Evolutionary conservation across 2,797 vertebrate genomes (phyloP), one percentile per base, ranked within the genome.

Genomic region (Pelodytes ibericus): DNA sequence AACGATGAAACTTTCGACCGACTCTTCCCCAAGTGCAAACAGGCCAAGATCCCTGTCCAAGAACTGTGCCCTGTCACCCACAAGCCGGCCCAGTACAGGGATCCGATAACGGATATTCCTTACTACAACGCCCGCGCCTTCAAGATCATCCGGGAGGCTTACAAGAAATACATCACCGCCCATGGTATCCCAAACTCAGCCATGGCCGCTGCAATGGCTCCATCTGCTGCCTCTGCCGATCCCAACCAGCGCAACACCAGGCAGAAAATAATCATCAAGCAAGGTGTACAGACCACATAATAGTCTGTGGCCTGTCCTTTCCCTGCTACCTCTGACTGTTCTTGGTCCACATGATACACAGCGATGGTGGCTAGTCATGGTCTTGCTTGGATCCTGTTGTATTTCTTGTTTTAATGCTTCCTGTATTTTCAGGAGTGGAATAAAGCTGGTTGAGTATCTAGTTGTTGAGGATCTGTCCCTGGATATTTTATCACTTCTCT

Each of bases 41-140:
- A 87, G 0, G 91, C 89, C 0, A 90, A 88, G 72, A 78, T 93
- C 4, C 95, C 96, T 0, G 66, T 93, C 62, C 94, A 95, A 76
- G 96, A 99, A 84, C 83, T 98, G 72, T 99, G 97, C 83, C 97
- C 97, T 0, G 97, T 98, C 64, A 98, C 96, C 44, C 96, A 99
- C 83, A 94, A 94, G 31, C 91, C 95, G 0, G 96, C 96, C 0
- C 86, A 96, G 0, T 99, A 99, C 87, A 90, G 95, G 0, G 97
- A 99, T 85, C 97, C 96, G 0, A 94, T 99, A 80, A 99, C 97
- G 0, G 97, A 98, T 83, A 98, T 99, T 68, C 95, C 96, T 0
- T 99, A 98, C 0, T 93, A 95, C 64, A 96, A 93, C 71, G 87
- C 92, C 1, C 91, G 95, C 0, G 95, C 96, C 73, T 98, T 98